phyloP scores from a whole-genome alignment of 2,888 invertebrate species.

The Agelastica alni region DNA sequence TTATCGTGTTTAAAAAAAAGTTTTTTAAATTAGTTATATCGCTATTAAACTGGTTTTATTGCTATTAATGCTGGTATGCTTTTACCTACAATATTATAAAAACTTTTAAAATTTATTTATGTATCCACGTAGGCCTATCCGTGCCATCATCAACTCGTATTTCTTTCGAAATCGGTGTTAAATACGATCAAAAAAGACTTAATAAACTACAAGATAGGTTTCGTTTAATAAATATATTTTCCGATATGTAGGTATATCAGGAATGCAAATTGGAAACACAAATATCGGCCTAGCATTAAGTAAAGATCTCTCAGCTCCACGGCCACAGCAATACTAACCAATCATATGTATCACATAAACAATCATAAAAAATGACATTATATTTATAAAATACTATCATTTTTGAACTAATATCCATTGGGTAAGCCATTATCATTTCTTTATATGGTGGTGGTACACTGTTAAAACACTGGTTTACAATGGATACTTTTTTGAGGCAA shows the following conservation, averaged over 20 bases:
- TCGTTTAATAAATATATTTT: not conserved
- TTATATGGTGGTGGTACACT: conserved; percentile 45
- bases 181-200: conserved; percentile 29
- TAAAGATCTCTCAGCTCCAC: conserved; percentile 36
- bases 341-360: conserved; percentile 58
- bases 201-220: conserved; percentile 13
- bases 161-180: conserved; percentile 20
- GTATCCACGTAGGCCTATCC: too few species aligned
- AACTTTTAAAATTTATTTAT: too few species aligned
- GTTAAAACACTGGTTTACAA: too few species aligned
- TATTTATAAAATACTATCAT: conserved; percentile 56
- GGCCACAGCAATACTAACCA: conserved; percentile 53
- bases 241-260: conserved; percentile 34
- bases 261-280: conserved; percentile 51
- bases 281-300: conserved; percentile 46
- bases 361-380: conserved; percentile 57
- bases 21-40: too few species aligned
- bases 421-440: conserved; percentile 53
- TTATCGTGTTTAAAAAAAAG: too few species aligned
- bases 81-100: too few species aligned
- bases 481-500: too few species aligned
- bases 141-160: conserved; percentile 8
- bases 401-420: conserved; percentile 54
- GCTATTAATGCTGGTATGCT: too few species aligned
- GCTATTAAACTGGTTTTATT: too few species aligned